Conservation (phyloP, 2,888 invertebrate species). For the Nebria brevicollis region DNA sequence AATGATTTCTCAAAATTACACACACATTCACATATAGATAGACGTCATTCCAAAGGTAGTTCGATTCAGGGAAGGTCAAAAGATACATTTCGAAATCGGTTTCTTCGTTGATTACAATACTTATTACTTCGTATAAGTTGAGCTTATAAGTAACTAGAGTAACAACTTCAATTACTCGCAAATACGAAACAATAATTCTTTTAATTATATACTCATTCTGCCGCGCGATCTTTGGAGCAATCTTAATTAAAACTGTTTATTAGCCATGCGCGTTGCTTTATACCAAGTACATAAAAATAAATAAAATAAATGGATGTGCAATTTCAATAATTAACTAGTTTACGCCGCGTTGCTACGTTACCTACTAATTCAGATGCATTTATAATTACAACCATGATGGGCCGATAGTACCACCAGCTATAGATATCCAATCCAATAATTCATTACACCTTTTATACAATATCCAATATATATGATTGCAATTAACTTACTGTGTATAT, state of each 20-base stretch:
- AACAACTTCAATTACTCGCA: neutral
- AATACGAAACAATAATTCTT: neutral
- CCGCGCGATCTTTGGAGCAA: neutral
- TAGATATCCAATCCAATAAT: neutral
- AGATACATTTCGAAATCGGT: no score
- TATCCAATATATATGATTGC: neutral
- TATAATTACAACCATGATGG: neutral
- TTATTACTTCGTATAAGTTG: no score
- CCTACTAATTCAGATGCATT: neutral
- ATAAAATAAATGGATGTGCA: neutral
- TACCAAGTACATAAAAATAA: neutral
- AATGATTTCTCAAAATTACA: neutral
- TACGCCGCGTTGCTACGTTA: neutral
- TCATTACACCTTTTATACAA: neutral
- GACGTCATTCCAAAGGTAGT: no score
- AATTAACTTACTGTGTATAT: neutral
- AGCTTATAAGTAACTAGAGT: neutral
- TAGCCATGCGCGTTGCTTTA: neutral
- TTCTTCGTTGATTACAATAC: no score
- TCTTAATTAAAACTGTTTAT: neutral
- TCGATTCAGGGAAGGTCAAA: no score
- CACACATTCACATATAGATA: no score
- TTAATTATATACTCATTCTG: neutral
- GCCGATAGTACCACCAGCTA: neutral
- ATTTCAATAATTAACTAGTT: conserved; percentile 1